A percentile compares a stretch with the other conserved stretches of the same genome.
These are phyloP conservation scores for Equus quagga DNA, from an alignment of 2,113 vertebrate species.

Conservation along the genomic window DNA sequence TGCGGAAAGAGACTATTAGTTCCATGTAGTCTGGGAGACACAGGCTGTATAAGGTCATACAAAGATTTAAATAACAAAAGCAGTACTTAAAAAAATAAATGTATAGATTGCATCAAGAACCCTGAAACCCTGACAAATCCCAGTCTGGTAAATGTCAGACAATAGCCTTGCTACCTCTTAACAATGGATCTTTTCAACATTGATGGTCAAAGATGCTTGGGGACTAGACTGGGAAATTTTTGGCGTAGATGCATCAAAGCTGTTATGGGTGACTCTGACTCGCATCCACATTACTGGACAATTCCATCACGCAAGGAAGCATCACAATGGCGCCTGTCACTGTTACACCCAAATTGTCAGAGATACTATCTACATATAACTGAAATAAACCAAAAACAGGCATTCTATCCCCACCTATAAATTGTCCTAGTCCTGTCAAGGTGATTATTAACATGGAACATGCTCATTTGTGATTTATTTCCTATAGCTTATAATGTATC, in stretches of 20 bases:
- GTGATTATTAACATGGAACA: background rate
- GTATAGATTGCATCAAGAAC: background rate
- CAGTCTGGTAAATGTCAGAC: background rate
- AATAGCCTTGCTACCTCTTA: background rate
- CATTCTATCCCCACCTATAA: background rate
- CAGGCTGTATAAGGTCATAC: background rate
- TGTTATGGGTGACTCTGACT: background rate
- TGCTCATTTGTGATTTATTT: background rate
- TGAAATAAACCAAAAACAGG: conserved; percentile 3
- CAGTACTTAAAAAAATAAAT: background rate
- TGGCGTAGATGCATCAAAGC: background rate
- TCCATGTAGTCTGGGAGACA: background rate
- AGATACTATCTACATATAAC: background rate
- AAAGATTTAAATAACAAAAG: background rate
- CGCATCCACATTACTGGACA: background rate
- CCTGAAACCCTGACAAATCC: background rate
- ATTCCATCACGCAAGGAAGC: conserved; percentile 27
- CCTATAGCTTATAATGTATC: background rate
- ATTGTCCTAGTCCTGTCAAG: background rate
- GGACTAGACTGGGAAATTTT: background rate
- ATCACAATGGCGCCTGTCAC: background rate
- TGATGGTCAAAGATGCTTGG: background rate
- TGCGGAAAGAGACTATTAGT: background rate
- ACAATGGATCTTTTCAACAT: background rate
- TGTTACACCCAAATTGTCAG: background rate